Conservation (phyloP, 2,113 vertebrate genomes). For the Pongo abelii region DNA sequence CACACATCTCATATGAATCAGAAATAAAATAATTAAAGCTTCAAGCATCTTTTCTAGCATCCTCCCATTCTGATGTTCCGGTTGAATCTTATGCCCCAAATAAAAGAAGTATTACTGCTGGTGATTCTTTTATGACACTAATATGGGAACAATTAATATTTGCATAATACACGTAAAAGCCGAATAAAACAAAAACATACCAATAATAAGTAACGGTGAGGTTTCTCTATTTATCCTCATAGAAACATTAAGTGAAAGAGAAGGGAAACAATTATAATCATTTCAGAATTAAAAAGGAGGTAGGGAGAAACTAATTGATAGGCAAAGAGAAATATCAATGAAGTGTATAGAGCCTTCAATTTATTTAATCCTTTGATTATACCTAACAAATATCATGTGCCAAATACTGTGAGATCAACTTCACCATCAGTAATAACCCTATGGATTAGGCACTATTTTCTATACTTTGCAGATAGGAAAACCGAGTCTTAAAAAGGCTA, state of each 20-base stretch:
- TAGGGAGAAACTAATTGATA: not conserved
- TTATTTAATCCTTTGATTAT: conserved; percentile 22
- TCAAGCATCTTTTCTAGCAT: conserved; percentile 43
- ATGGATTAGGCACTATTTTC: not conserved
- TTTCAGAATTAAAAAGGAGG: not conserved
- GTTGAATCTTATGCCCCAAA: conserved; percentile 21
- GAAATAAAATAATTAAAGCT: conserved; percentile 58
- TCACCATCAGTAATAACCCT: not conserved
- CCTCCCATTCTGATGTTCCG: not conserved
- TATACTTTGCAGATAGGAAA: not conserved
- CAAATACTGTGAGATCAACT: not conserved
- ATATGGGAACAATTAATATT: conserved; percentile 43
- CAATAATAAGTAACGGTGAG: conserved; percentile 14
- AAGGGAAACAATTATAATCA: not conserved
- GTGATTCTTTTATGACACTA: conserved; percentile 32
- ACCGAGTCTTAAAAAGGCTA: not conserved
- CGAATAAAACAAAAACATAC: conserved; percentile 46
- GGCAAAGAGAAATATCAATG: conserved; percentile 8
- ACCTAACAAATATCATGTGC: not conserved
- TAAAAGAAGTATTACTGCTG: not conserved
- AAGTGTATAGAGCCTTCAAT: not conserved
- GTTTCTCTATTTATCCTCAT: conserved; percentile 7
- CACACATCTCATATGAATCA: conserved; percentile 22
- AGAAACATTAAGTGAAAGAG: conserved; percentile 37
- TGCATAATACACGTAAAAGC: conserved; percentile 37